Percentiles rank a stretch among this genome's conserved stretches.
phyloP scores from a whole-genome alignment of 2,888 invertebrate species.

The Hylaea fasciaria region DNA sequence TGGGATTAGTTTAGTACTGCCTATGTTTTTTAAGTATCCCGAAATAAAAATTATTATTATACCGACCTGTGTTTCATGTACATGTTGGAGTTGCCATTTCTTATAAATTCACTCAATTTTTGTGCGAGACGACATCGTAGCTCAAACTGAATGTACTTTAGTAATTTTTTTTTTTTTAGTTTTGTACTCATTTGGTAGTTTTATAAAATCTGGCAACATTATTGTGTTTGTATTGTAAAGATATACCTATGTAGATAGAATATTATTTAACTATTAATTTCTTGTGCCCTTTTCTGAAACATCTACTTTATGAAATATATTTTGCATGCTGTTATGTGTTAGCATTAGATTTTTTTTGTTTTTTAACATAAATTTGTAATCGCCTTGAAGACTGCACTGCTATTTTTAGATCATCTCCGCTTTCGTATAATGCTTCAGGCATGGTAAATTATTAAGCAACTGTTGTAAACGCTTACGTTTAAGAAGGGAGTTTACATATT shows the following conservation, averaged over 20 bases:
- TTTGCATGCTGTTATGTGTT: conserved; percentile 9
- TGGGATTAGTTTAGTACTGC: too few relatives aligned
- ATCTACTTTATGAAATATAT: conserved; percentile 3
- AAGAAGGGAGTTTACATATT: too few relatives aligned
- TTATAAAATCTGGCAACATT: conserved; percentile 35
- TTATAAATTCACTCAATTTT: conserved; percentile 14
- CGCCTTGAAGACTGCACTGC: too few relatives aligned
- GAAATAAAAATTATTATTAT: too few relatives aligned
- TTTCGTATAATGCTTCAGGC: too few relatives aligned
- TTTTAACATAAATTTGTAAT: background rate
- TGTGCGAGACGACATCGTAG: conserved; percentile 22
- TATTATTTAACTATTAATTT: too few relatives aligned
- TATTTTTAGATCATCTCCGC: too few relatives aligned
- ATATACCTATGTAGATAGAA: conserved; percentile 19
- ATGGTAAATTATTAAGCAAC: too few relatives aligned
- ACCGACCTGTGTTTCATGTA: conserved; percentile 4
- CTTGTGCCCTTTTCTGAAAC: background rate
- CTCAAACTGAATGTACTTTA: background rate
- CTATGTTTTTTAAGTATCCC: too few relatives aligned
- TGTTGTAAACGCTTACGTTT: too few relatives aligned
- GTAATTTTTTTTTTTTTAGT: background rate
- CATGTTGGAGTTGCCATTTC: conserved; percentile 28
- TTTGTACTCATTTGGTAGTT: conserved; percentile 16
- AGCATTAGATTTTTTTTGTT: background rate
- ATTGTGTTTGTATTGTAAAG: conserved; percentile 26